Percentiles rank a stretch among this genome's conserved stretches.
phyloP scores from a whole-genome alignment of 2,113 vertebrate genomes.

The Phaethornis superciliosus region DNA sequence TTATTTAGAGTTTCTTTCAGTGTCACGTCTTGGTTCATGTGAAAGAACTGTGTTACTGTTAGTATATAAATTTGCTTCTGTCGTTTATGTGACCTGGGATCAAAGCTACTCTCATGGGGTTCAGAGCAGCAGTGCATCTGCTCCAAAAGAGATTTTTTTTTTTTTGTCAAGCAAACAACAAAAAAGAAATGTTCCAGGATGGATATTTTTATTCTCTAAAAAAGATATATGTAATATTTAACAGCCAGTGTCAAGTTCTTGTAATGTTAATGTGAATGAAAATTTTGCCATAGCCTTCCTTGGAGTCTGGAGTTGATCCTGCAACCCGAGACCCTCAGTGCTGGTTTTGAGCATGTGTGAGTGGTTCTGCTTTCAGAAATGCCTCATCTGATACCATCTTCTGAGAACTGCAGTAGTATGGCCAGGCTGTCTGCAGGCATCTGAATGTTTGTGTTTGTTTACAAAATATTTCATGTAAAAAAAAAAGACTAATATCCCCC shows the following conservation, averaged over 20 bases:
- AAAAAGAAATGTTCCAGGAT: background rate
- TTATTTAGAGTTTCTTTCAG: background rate
- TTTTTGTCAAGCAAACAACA: background rate
- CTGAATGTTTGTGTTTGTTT: background rate
- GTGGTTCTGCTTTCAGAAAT: background rate
- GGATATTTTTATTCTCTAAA: background rate
- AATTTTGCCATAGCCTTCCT: background rate
- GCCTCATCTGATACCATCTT: background rate
- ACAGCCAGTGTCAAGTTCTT: background rate
- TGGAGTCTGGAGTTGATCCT: background rate
- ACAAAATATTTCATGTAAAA: background rate
- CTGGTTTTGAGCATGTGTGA: background rate
- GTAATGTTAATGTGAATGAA: accelerated
- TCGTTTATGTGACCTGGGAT: background rate
- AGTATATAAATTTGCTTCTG: background rate
- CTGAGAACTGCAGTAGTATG: accelerated
- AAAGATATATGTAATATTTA: background rate
- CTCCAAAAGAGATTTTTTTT: background rate
- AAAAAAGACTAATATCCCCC: background rate
- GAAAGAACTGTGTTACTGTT: slow-evolving; percentile 20
- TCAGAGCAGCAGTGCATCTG: background rate
- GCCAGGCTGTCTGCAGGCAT: background rate
- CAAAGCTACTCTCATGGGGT: background rate
- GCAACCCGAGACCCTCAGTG: background rate
- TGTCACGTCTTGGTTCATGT: slow-evolving; percentile 18